These are phyloP conservation scores for Anguilla pacifica DNA, from an alignment of 2,797 vertebrate species.

Conservation along the genomic window DNA sequence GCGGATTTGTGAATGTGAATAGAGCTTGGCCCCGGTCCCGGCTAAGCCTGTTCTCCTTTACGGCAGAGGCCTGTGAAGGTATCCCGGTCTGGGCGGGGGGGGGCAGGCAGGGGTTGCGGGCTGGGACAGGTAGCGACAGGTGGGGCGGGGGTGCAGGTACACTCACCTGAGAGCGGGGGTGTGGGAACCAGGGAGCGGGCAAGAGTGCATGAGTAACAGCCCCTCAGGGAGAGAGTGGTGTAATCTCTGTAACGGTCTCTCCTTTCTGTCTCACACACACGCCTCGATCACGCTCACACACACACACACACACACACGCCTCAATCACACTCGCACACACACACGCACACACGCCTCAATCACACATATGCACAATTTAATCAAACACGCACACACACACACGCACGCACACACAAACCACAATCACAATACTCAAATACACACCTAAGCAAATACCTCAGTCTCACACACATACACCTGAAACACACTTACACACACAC, in stretches of 20 bases:
- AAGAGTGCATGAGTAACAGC: conserved; percentile 78
- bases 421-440: conserved; percentile 20
- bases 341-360: background rate
- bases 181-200: conserved; percentile 72
- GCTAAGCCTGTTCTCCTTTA: conserved; percentile 56
- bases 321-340: conserved; percentile 45
- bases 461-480: conserved; percentile 56
- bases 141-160: conserved; percentile 71
- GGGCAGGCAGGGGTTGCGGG: conserved; percentile 62
- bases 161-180: conserved; percentile 70
- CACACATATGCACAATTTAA: background rate
- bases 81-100: conserved; percentile 41
- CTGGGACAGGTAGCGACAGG: conserved; percentile 73
- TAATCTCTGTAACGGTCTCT: conserved; percentile 72
- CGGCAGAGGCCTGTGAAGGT: conserved; percentile 57
- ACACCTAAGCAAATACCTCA: conserved; percentile 52
- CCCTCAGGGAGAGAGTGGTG: conserved; percentile 73
- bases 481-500: conserved; percentile 24
- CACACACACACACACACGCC: background rate
- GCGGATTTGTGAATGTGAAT: conserved; percentile 56
- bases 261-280: conserved; percentile 58
- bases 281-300: conserved; percentile 44
- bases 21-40: conserved; percentile 62
- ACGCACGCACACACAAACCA: conserved; percentile 33
- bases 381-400: background rate